A percentile compares a stretch with the other conserved stretches of the same genome.
phyloP scores from a whole-genome alignment of 1,140 invertebrate genomes.

The Drosophila lowei region DNA sequence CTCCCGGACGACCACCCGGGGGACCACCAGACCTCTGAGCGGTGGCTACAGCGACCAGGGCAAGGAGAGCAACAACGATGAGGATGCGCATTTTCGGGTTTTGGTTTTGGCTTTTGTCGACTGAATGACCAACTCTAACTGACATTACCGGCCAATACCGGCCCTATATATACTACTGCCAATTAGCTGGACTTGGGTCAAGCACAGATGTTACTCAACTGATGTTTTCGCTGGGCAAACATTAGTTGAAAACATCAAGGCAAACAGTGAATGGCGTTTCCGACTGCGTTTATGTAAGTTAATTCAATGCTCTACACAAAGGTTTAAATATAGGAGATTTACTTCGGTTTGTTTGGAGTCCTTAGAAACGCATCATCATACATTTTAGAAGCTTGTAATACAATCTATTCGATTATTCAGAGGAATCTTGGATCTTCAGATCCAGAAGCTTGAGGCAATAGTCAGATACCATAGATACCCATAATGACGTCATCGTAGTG shows the following conservation, averaged over 20 bases:
- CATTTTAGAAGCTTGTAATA: no score
- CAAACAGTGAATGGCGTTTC: slow-evolving; percentile 5
- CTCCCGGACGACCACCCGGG: background rate
- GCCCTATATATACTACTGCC: slow-evolving; percentile 22
- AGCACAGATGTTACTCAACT: slow-evolving; percentile 9
- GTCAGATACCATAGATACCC: no score
- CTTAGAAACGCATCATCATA: no score
- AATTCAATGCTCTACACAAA: no score
- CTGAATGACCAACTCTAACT: slow-evolving; percentile 26
- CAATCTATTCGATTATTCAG: no score
- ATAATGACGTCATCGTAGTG: no score
- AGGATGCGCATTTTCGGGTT: slow-evolving; percentile 25
- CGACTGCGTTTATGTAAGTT: slow-evolving; percentile 2
- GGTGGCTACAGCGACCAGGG: slow-evolving; percentile 22
- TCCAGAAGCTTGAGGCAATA: no score
- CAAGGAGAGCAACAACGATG: slow-evolving; percentile 26
- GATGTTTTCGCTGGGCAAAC: slow-evolving; percentile 22
- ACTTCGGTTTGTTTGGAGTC: no score
- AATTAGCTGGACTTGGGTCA: background rate
- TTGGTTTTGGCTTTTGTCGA: background rate
- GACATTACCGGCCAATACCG: background rate
- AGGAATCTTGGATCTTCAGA: no score
- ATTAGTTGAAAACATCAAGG: background rate
- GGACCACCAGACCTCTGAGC: background rate
- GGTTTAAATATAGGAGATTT: no score